Evolutionary conservation across 1,140 invertebrate genomes (phyloP), one percentile per base, ranked within the genome.

Genomic region (Euwallacea fornicatus): DNA sequence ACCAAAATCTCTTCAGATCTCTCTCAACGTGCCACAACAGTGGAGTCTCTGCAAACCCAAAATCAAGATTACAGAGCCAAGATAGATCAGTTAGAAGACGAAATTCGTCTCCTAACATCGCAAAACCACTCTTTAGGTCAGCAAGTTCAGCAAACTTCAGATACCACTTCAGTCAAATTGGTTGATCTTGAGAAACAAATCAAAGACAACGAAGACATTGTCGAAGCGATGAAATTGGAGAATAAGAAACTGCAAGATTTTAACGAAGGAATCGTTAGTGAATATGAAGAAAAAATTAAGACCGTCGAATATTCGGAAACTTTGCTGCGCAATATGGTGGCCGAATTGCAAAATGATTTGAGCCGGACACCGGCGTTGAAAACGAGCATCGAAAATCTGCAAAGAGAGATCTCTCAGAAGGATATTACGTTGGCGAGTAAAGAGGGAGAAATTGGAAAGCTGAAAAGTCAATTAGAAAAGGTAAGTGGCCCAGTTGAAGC

Each of bases 381-480:
- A 44, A 9, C 47, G 2, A 46, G 46, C 41, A 13, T 70, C 9
- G 41, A 15, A 41, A 63, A 64, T 8, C 15, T 63, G 9, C 50
- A 70, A 42, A 53, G 11, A 44, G 61, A 63, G 21, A 46, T 64
- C 21, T 63, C 16, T 41, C 60, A 56, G 58, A 70, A 42, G 33
- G 54, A 63, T 70, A 7, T 54, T 42, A 43, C 46, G 13, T 43
- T 70, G 53, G 50, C 60, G 7, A 64, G 16, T 56, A 70, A 56
- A 41, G 61, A 70, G 55, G 13, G 13, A 33, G 66, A 74, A 13
- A 61, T 74, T 6, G 42, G 11, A 2, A 69, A 66, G 43, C 46
- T 74, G 9, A 75, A 69, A 41, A 69, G 66, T 13, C 55, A 70
- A 43, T 58, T 74, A 43, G 63, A 2, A 21, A 67, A 75, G 71